Percentiles rank a stretch among this genome's conserved stretches.
Evolutionary conservation across 2,888 invertebrate species (phyloP).

Genomic region (Plagiodera versicolora): DNA sequence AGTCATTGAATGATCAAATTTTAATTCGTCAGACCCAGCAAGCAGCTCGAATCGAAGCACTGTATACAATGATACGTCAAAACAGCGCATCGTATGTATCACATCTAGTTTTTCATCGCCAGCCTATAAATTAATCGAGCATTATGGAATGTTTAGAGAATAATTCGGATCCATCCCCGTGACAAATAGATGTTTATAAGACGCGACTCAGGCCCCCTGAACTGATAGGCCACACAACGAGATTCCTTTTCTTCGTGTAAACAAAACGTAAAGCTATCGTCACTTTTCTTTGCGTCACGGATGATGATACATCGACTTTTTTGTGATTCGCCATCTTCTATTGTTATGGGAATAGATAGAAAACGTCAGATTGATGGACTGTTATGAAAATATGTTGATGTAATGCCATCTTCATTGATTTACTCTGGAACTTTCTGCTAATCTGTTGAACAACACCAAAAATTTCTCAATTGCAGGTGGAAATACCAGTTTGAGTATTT

Average conservation of each 20-base stretch:
- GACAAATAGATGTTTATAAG: constrained; percentile 19
- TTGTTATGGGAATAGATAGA: neutral
- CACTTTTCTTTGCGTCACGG: constrained; percentile 33
- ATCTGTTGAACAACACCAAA: too few species aligned
- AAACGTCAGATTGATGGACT: too few species aligned
- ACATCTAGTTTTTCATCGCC: constrained; percentile 21
- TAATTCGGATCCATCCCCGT: constrained; percentile 15
- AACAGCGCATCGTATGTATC: constrained; percentile 6
- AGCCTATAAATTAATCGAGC: constrained; percentile 21
- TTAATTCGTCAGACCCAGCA: neutral
- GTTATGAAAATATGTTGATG: too few species aligned
- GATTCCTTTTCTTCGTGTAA: constrained; percentile 46
- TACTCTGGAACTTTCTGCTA: too few species aligned
- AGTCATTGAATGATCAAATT: neutral
- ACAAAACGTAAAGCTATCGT: constrained; percentile 51
- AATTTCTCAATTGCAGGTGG: too few species aligned
- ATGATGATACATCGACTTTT: neutral
- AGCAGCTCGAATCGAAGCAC: neutral
- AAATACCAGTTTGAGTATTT: too few species aligned
- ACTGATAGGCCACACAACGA: constrained; percentile 45
- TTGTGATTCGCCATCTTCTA: neutral
- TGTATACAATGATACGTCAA: neutral
- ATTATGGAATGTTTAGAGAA: constrained; percentile 25
- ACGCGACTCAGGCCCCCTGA: constrained; percentile 5
- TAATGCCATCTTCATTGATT: too few species aligned